phyloP scores from a whole-genome alignment of 2,113 vertebrate genomes.

The Pseudopodoces humilis region DNA sequence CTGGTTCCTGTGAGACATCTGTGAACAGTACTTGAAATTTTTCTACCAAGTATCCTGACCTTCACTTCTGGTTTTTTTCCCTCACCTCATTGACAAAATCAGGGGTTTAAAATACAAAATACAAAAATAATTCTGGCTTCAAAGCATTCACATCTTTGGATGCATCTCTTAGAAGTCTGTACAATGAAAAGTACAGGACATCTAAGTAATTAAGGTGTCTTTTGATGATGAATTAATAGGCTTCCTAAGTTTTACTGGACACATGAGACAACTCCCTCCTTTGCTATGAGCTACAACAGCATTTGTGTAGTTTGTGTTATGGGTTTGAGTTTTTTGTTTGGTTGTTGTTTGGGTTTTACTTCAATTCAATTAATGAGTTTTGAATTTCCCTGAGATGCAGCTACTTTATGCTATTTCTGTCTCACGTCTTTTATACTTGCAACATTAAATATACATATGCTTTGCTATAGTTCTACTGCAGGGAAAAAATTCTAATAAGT shows the following conservation, averaged over 20 bases:
- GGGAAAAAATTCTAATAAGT: background rate
- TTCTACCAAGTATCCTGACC: background rate
- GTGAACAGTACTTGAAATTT: background rate
- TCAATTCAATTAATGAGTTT: background rate
- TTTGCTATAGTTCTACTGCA: background rate
- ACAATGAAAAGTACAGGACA: background rate
- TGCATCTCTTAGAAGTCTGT: background rate
- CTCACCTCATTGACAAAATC: background rate
- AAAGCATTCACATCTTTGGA: background rate
- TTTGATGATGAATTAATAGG: background rate
- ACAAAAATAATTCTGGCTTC: background rate
- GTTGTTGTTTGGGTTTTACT: background rate
- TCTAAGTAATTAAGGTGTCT: background rate
- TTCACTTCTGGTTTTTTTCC: background rate
- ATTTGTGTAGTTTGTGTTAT: background rate
- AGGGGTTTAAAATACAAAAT: background rate
- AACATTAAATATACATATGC: background rate
- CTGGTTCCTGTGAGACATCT: background rate
- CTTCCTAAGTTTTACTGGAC: background rate
- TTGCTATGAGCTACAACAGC: background rate
- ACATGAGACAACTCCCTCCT: background rate
- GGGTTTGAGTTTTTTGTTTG: background rate
- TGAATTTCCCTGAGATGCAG: background rate
- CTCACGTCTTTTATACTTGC: background rate
- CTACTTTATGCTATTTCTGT: background rate